phyloP scores from a whole-genome alignment of 2,113 vertebrate species.

The Tricholaema leucomelas region DNA sequence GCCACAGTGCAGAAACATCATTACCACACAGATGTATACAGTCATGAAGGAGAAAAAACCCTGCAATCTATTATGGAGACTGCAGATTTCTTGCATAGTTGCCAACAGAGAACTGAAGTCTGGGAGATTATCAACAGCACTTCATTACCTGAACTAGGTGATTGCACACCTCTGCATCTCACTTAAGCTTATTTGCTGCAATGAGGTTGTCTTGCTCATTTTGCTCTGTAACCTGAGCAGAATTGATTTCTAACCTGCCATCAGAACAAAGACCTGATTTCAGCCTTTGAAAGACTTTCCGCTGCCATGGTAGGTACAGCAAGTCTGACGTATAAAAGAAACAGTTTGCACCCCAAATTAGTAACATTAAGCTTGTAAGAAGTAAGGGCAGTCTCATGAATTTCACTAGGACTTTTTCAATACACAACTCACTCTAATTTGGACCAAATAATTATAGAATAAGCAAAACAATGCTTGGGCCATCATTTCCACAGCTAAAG shows the following conservation, averaged over 20 bases:
- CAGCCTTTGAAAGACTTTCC: not conserved
- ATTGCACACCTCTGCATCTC: not conserved
- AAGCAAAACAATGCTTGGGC: not conserved
- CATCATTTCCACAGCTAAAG: not conserved
- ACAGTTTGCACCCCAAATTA: not conserved
- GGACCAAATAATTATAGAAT: not conserved
- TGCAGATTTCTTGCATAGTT: fast-evolving
- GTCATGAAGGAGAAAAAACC: fast-evolving
- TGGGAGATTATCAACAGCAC: not conserved
- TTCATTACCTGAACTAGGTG: not conserved
- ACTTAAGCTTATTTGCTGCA: not conserved
- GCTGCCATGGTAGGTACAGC: fast-evolving
- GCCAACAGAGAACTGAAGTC: not conserved
- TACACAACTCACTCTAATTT: not conserved
- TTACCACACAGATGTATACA: fast-evolving
- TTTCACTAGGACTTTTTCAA: not conserved
- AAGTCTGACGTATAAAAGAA: not conserved
- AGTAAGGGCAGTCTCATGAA: not conserved
- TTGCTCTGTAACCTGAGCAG: not conserved
- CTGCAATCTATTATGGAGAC: fast-evolving
- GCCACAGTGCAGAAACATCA: not conserved
- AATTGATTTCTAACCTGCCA: not conserved
- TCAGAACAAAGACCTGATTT: not conserved
- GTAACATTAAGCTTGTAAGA: not conserved
- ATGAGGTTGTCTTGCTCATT: not conserved